phyloP scores from a whole-genome alignment of 2,113 vertebrate species.

The Brachyistius frenatus region DNA sequence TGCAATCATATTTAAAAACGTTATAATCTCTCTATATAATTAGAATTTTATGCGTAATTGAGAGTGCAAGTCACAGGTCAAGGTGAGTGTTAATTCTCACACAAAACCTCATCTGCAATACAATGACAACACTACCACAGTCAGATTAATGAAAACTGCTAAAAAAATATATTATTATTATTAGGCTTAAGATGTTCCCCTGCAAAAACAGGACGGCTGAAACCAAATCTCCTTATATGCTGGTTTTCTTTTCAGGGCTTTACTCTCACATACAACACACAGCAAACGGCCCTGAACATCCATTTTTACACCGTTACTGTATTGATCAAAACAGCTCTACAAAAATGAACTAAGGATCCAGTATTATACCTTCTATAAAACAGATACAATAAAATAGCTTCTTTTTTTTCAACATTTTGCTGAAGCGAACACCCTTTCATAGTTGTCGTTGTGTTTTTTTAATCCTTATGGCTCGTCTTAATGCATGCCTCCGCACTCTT shows the following conservation, averaged over 20 bases:
- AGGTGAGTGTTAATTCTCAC: slow-evolving; percentile 86
- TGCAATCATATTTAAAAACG: slow-evolving; percentile 87
- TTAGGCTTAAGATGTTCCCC: slow-evolving; percentile 57
- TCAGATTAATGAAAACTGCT: slow-evolving; percentile 74
- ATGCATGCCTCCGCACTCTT: too few relatives aligned
- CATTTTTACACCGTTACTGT: slow-evolving; percentile 43
- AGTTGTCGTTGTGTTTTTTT: too few relatives aligned
- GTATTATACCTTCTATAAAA: not conserved
- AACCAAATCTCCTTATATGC: slow-evolving; percentile 55
- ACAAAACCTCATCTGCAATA: slow-evolving; percentile 78
- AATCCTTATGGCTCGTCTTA: too few relatives aligned
- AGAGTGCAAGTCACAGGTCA: slow-evolving; percentile 83
- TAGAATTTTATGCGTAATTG: slow-evolving; percentile 87
- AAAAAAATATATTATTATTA: slow-evolving; percentile 69
- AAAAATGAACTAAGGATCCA: slow-evolving; percentile 23
- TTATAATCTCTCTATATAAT: slow-evolving; percentile 88
- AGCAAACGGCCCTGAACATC: slow-evolving; percentile 38
- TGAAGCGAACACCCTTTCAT: too few relatives aligned
- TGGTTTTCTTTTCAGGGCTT: slow-evolving; percentile 25
- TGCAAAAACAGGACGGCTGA: slow-evolving; percentile 55
- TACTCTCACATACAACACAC: slow-evolving; percentile 40
- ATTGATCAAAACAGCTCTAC: slow-evolving; percentile 33
- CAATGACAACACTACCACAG: slow-evolving; percentile 73
- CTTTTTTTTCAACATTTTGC: not conserved
- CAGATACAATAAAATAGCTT: not conserved